These are phyloP conservation scores for Micromys minutus DNA, from an alignment of 2,113 vertebrate genomes.

Conservation along the genomic window DNA sequence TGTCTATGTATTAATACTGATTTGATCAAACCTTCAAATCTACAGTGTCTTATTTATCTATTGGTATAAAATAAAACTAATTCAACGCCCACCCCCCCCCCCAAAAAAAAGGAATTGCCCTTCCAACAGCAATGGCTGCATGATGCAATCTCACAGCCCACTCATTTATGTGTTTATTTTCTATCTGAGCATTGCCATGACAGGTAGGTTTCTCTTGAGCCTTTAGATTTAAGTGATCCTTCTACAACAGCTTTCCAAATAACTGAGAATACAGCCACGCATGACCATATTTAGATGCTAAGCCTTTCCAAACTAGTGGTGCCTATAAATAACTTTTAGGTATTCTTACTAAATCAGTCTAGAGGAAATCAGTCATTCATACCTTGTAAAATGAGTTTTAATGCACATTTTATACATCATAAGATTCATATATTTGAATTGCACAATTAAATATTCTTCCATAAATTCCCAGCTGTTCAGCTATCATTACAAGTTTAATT, in stretches of 20 bases:
- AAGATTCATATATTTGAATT: neutral
- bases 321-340: neutral
- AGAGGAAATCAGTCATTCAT: neutral
- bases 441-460: neutral
- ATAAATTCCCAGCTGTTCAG: neutral
- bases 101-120: neutral
- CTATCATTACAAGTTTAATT: neutral
- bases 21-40: no score
- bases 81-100: no score
- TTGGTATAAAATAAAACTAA: no score
- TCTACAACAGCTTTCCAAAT: neutral
- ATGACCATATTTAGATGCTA: neutral
- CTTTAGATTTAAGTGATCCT: neutral
- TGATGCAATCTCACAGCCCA: neutral
- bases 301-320: neutral
- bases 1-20: no score
- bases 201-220: neutral
- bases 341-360: neutral
- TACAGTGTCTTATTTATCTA: no score
- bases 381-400: neutral
- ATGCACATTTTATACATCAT: neutral
- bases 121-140: neutral
- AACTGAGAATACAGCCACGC: neutral
- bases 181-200: neutral
- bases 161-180: neutral